Base-by-base conservation (phyloP, 2,797 vertebrate species). In the Acropternis orthonyx region DNA sequence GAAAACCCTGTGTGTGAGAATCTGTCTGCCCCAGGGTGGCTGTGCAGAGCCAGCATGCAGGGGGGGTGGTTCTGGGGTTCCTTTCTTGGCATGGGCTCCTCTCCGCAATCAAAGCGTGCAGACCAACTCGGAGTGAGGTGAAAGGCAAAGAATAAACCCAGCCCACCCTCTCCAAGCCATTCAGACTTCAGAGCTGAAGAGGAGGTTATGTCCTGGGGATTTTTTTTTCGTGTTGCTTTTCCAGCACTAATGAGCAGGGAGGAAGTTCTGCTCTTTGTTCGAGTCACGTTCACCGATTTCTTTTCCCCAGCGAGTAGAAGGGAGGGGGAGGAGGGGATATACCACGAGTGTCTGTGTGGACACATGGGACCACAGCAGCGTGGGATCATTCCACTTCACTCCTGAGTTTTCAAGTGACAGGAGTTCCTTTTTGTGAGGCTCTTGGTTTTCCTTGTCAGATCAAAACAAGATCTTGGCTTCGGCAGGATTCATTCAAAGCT, bases 251-350 rank as follows among this genome's bases (percentile, higher is more conserved):
- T 92, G 96, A 95, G 93, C 54, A 1, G 81, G 95, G 95, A 96
- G 89, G 94, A 93, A 93, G 91, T 93, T 93, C 84, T 77, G 89
- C 90, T 81, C 92, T 94, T 95, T 94, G 94, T 94, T 95, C 19
- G 1, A 87, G 90, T 65, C 11, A 7, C 9, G 3, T 54, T 82
- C 10, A 0, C 36, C 56, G 87, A 36, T 65, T 85, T 63, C 77
- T 49, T 83, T 21, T 48, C 85, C 85, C 43, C 18, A 14, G 77
- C 16, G 52, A 92, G 90, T 1, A 12, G 85, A 2, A 2, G 78
- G 72, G 88, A 92, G 39, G 61, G 61, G 79, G 80, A 75, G 69
- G 62, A 88, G 52, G 55, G 61, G 88, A 54, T 6, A 67, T 61
- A 7, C 52, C 10, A 5, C 2, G 32, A 4, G 4, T 30, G 61